These are phyloP conservation scores for Dunckerocampus dactyliophorus DNA, from an alignment of 2,113 vertebrate species.

Conservation along the genomic window DNA sequence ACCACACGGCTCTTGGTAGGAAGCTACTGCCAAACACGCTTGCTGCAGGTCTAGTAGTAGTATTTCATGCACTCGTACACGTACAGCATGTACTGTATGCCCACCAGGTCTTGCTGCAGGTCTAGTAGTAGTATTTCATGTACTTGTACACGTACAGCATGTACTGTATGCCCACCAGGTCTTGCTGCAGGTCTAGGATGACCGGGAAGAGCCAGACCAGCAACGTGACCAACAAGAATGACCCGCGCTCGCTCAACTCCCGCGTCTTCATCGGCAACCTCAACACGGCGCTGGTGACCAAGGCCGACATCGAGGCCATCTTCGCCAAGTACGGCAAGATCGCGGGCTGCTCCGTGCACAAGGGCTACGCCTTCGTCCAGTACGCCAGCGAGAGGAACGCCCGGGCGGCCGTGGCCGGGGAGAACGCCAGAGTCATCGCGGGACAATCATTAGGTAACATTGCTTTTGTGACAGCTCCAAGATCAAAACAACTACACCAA, in stretches of 20 bases:
- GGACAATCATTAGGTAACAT: slow-evolving; percentile 88
- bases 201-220: slow-evolving; percentile 97
- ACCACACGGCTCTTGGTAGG: too few relatives aligned
- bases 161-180: slow-evolving; percentile 48
- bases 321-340: slow-evolving; percentile 98
- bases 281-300: slow-evolving; percentile 93
- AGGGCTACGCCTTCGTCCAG: slow-evolving; percentile 94
- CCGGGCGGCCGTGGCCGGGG: slow-evolving; percentile 82
- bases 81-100: too few relatives aligned
- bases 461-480: not conserved
- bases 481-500: too few relatives aligned
- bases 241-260: slow-evolving; percentile 93
- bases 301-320: slow-evolving; percentile 91
- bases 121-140: too few relatives aligned
- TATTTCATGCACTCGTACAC: too few relatives aligned
- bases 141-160: too few relatives aligned
- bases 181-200: slow-evolving; percentile 75
- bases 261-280: slow-evolving; percentile 96
- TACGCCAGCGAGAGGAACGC: slow-evolving; percentile 92
- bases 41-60: too few relatives aligned
- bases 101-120: too few relatives aligned
- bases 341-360: slow-evolving; percentile 93
- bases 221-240: slow-evolving; percentile 98
- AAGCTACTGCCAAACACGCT: too few relatives aligned
- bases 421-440: slow-evolving; percentile 87